Evolutionary conservation across 1,140 invertebrate genomes (phyloP).

Genomic region (Caenorhabditis brenneri): DNA sequence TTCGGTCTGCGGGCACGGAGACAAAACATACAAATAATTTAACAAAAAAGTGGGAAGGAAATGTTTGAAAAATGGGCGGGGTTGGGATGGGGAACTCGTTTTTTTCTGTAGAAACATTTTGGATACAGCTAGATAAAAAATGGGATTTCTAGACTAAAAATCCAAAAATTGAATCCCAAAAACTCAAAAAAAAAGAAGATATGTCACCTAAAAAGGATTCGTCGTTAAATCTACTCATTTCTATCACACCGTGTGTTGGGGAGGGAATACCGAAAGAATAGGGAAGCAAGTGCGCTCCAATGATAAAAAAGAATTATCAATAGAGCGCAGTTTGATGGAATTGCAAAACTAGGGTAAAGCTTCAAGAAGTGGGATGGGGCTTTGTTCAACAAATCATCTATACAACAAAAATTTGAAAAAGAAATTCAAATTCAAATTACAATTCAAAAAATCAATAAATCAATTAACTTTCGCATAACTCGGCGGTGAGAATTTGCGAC

Average conservation of each 20-base stretch:
- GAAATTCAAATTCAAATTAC: neutral
- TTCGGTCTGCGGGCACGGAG: too few relatives aligned
- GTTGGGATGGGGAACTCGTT: neutral
- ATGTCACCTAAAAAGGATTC: too few relatives aligned
- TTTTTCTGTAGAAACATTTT: too few relatives aligned
- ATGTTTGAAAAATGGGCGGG: neutral
- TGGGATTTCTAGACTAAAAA: too few relatives aligned
- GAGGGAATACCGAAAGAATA: conserved; percentile 1
- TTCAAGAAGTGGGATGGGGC: neutral
- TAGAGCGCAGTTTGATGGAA: neutral
- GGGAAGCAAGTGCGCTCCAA: neutral
- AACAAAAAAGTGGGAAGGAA: neutral
- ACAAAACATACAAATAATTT: conserved; percentile 12
- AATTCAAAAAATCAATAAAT: conserved; percentile 39
- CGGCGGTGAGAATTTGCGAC: conserved; percentile 93
- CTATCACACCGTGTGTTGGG: conserved; percentile 27
- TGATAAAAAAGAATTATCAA: neutral
- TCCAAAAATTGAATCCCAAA: too few relatives aligned
- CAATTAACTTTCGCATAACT: conserved; percentile 83
- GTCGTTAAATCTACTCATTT: neutral
- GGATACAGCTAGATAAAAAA: neutral
- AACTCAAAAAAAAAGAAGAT: too few relatives aligned
- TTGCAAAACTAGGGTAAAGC: conserved; percentile 5
- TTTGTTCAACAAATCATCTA: too few relatives aligned
- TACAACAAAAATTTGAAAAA: neutral